These are phyloP conservation scores for Alviniconcha marisindica DNA, from an alignment of 1,140 invertebrate species.

Conservation along the genomic window DNA sequence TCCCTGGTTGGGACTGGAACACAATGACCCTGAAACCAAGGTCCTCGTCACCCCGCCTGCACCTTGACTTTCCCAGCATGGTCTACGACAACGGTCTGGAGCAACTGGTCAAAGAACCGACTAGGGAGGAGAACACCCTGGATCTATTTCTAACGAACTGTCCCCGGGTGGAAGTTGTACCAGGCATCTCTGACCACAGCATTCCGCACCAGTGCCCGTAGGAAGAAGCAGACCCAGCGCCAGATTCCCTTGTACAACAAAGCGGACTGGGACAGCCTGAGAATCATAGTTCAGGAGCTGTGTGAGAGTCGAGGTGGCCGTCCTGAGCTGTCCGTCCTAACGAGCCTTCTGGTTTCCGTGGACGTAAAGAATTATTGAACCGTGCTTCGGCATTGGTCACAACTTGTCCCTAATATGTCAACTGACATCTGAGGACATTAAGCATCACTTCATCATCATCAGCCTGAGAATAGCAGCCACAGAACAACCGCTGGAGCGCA, in stretches of 20 bases:
- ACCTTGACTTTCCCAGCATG: background rate
- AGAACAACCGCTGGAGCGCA: background rate
- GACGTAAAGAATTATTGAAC: too few relatives aligned
- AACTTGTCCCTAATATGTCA: too few relatives aligned
- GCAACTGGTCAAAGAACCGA: background rate
- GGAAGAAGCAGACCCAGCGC: background rate
- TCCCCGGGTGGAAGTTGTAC: background rate
- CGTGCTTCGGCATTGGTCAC: too few relatives aligned
- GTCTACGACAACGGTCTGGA: background rate
- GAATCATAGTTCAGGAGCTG: too few relatives aligned
- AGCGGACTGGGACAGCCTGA: conserved; percentile 42
- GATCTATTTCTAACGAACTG: background rate
- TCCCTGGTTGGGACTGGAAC: too few relatives aligned
- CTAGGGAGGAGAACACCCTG: background rate
- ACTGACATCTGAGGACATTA: too few relatives aligned
- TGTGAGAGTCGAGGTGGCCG: too few relatives aligned
- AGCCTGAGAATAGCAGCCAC: background rate
- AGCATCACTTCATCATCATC: too few relatives aligned
- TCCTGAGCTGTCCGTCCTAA: too few relatives aligned
- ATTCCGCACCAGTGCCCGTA: background rate
- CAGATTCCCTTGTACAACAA: conserved; percentile 41
- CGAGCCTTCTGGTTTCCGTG: too few relatives aligned
- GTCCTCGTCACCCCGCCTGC: background rate
- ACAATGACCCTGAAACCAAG: background rate
- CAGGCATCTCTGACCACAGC: background rate